Conservation (phyloP, 1,140 invertebrate species). For the Drosophila orena region DNA sequence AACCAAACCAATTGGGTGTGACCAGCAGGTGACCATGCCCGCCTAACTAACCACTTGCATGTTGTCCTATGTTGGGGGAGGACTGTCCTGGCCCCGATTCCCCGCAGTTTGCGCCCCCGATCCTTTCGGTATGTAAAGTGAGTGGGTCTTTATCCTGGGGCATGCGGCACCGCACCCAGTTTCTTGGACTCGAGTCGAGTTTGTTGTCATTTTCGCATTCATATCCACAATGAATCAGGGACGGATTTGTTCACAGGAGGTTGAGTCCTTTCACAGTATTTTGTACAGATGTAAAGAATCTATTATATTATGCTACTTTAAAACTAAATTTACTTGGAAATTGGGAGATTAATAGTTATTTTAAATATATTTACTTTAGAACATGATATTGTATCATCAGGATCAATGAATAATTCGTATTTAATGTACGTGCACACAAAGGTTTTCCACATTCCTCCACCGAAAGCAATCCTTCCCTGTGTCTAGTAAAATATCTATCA, state of each 20-base stretch:
- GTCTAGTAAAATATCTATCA: slow-evolving; percentile 42
- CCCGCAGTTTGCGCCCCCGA: neutral
- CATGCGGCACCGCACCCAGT: slow-evolving; percentile 66
- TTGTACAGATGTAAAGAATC: neutral
- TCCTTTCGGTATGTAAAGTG: slow-evolving; percentile 56
- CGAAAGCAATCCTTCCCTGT: slow-evolving; percentile 2
- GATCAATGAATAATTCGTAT: too few species aligned
- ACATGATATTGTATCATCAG: too few species aligned
- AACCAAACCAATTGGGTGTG: slow-evolving; percentile 60
- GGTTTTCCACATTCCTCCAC: neutral
- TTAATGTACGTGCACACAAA: too few species aligned
- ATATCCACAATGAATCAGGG: slow-evolving; percentile 39
- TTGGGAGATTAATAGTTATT: too few species aligned
- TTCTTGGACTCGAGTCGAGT: slow-evolving; percentile 55
- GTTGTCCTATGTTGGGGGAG: slow-evolving; percentile 56
- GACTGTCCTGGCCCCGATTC: slow-evolving; percentile 1
- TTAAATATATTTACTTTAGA: too few species aligned
- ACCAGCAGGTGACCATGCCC: slow-evolving; percentile 58
- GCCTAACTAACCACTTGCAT: slow-evolving; percentile 74
- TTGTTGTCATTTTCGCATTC: slow-evolving; percentile 71
- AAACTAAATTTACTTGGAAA: too few species aligned
- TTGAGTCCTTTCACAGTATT: neutral
- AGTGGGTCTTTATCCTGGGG: slow-evolving; percentile 44
- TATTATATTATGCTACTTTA: too few species aligned
- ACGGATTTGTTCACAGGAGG: neutral